phyloP scores from a whole-genome alignment of 2,888 invertebrate genomes.

The Agriopis aurantiaria region DNA sequence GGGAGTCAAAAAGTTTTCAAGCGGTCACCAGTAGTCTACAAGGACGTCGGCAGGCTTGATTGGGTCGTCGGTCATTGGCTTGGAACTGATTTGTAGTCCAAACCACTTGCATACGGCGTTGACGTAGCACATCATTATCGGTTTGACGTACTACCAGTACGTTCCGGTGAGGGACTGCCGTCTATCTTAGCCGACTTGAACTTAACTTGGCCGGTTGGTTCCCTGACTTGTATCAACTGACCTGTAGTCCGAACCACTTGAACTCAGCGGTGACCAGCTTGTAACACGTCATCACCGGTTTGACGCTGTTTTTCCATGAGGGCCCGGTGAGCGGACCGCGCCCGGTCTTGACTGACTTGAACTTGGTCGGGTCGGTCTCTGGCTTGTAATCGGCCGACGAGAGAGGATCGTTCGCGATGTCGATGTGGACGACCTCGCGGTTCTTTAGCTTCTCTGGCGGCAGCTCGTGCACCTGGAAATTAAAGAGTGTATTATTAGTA shows the following conservation, averaged over 20 bases:
- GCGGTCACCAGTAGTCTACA: too few species aligned
- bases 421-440: constrained; percentile 96
- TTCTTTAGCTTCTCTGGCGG: constrained; percentile 94
- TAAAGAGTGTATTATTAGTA: neutral
- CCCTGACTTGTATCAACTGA: constrained; percentile 51
- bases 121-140: too few species aligned
- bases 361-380: constrained; percentile 88
- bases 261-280: constrained; percentile 99
- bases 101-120: neutral
- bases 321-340: constrained; percentile 94
- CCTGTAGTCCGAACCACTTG: constrained; percentile 98
- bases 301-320: constrained; percentile 92
- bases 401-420: constrained; percentile 97
- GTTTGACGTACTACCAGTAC: too few species aligned
- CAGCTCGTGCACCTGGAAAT: constrained; percentile 94
- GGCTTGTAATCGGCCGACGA: constrained; percentile 94
- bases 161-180: too few species aligned
- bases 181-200: too few species aligned
- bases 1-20: too few species aligned
- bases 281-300: constrained; percentile 99
- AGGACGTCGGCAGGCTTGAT: too few species aligned
- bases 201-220: too few species aligned
- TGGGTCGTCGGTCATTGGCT: too few species aligned
- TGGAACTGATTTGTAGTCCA: neutral
- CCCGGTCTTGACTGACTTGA: constrained; percentile 96